Conservation (phyloP, 1,140 invertebrate genomes). For the silkworm (Bombyx mori) region ASM3026992v2 NC_085119.1:11116501-11117000, state of each 20-base stretch:
- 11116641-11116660: too few relatives aligned
- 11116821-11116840: constrained; percentile 54
- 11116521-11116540: too few relatives aligned
- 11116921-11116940: neutral
- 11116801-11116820: constrained; percentile 37
- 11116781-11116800: constrained; percentile 57
- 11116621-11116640: too few relatives aligned
- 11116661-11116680: neutral
- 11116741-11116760: constrained; percentile 57
- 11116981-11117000: too few relatives aligned
- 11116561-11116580: too few relatives aligned
- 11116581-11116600: too few relatives aligned
- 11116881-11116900: neutral
- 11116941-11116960: too few relatives aligned
- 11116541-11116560: too few relatives aligned
- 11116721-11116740: constrained; percentile 60
- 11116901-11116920: neutral
- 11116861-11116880: constrained; percentile 1
- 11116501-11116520: too few relatives aligned
- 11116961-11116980: too few relatives aligned
- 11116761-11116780: constrained; percentile 49
- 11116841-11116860: constrained; percentile 32
- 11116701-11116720: constrained; percentile 35
- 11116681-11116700: constrained; percentile 5
- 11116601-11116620: too few relatives aligned